Evolutionary conservation across 2,113 vertebrate genomes (phyloP), one percentile per base, ranked within the genome.

Genomic region (Chloropsis hardwickii): DNA sequence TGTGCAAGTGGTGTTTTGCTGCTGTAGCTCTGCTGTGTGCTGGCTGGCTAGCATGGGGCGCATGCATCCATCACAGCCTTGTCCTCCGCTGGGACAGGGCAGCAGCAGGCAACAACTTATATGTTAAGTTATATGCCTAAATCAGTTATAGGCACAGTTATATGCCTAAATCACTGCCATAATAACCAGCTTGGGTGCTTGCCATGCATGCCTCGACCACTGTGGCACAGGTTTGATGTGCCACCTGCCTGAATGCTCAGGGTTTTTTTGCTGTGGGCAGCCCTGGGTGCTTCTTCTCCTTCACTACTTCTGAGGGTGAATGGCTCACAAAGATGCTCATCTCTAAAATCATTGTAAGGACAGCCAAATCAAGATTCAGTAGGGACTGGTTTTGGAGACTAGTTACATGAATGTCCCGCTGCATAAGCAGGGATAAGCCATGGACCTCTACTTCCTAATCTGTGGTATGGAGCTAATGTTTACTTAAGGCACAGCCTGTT

Each of bases 1-100:
- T 62, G 65, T 90, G 85, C 84, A 95, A 97, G 81, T 54, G 45
- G 27, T n/a, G 45, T 78, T 97, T 42, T 94, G 65, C 44, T 77
- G 50, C 24, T 83, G 67, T 53, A 57, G 57, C 53, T 71, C 37
- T 67, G 73, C 74, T 69, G 28, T 4, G 11, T 57, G 25, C 70
- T 90, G 24, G 4, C 72, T 92, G 51, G 31, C 51, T 71, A 23
- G 19, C 71, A 45, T 48, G 18, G n/a, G 12, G 5, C 0, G 0
- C 0, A 0, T 3, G 12, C 7, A 47, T 64, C 56, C 20, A 14
- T 74, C 51, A 42, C 37, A 85, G 19, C 48, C 25, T 76, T 1
- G 0, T 33, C 51, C 35, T 62, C 24, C 20, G 1, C 1, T 25
- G 31, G 37, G 42, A 70, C 13, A 27, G 4, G 6, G 22, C 39